Conservation (phyloP, 23 tunicate genomes). For the Botrylloides violaceus region DNA sequence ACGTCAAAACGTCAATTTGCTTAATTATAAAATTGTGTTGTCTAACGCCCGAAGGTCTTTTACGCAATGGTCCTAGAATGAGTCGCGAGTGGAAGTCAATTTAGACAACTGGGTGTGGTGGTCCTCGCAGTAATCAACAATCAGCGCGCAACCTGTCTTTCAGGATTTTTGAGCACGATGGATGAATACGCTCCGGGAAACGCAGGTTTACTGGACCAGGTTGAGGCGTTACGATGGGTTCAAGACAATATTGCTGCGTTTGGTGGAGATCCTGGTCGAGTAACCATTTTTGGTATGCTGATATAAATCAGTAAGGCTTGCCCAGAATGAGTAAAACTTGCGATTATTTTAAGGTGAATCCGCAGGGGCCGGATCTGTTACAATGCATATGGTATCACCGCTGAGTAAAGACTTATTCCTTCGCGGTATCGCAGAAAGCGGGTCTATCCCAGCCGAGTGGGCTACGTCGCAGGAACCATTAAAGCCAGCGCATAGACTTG, state of each 20-base stretch:
- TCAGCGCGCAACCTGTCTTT: too few relatives aligned
- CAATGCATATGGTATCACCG: slow-evolving; percentile 42
- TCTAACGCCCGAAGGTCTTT: too few relatives aligned
- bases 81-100: too few relatives aligned
- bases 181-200: slow-evolving; percentile 45
- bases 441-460: not conserved
- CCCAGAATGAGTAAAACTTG: too few relatives aligned
- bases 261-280: slow-evolving; percentile 45
- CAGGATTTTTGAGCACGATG: slow-evolving; percentile 43
- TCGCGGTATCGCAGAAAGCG: slow-evolving; percentile 50
- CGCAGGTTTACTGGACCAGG: slow-evolving; percentile 45
- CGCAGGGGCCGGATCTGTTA: slow-evolving; percentile 35
- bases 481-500: not conserved
- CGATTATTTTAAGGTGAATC: too few relatives aligned
- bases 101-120: too few relatives aligned
- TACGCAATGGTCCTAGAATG: too few relatives aligned
- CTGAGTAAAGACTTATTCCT: slow-evolving; percentile 22
- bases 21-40: too few relatives aligned
- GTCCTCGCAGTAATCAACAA: too few relatives aligned
- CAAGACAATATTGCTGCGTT: slow-evolving; percentile 41
- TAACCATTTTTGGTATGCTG: slow-evolving; percentile 14
- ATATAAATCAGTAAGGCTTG: too few relatives aligned
- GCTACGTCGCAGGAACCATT: not conserved
- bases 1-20: too few relatives aligned
- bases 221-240: slow-evolving; percentile 40